These are phyloP conservation scores for Heterodera carotae DNA, from an alignment of 1,140 invertebrate species.

Conservation along the genomic window DNA sequence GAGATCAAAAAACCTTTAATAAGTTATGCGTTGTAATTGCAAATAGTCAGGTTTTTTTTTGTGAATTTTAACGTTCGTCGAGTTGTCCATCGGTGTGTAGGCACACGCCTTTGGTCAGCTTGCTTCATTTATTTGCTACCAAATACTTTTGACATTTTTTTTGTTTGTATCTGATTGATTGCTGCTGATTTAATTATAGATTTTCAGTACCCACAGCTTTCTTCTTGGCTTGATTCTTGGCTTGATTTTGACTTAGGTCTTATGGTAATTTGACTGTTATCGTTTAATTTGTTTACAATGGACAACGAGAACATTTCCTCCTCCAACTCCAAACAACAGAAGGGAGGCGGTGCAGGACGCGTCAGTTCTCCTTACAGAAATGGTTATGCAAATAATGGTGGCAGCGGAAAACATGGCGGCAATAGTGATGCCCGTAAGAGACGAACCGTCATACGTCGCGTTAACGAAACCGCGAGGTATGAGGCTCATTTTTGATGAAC, in stretches of 20 bases:
- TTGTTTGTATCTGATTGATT: too few relatives aligned
- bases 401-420: background rate
- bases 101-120: too few relatives aligned
- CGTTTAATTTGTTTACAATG: background rate
- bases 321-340: background rate
- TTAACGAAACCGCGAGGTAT: constrained; percentile 8
- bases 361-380: constrained; percentile 2
- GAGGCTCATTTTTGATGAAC: background rate
- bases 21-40: too few relatives aligned
- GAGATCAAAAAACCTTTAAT: too few relatives aligned
- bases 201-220: too few relatives aligned
- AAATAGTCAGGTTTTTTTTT: too few relatives aligned
- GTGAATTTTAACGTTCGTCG: too few relatives aligned
- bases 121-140: too few relatives aligned
- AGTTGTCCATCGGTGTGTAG: too few relatives aligned
- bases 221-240: too few relatives aligned
- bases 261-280: background rate
- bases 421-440: background rate
- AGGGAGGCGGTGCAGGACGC: background rate
- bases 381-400: background rate
- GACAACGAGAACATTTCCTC: background rate
- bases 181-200: too few relatives aligned
- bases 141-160: too few relatives aligned
- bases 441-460: background rate
- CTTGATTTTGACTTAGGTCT: background rate